phyloP scores from a whole-genome alignment of 1,140 invertebrate genomes.

The Hydropsyche tenuis region DNA sequence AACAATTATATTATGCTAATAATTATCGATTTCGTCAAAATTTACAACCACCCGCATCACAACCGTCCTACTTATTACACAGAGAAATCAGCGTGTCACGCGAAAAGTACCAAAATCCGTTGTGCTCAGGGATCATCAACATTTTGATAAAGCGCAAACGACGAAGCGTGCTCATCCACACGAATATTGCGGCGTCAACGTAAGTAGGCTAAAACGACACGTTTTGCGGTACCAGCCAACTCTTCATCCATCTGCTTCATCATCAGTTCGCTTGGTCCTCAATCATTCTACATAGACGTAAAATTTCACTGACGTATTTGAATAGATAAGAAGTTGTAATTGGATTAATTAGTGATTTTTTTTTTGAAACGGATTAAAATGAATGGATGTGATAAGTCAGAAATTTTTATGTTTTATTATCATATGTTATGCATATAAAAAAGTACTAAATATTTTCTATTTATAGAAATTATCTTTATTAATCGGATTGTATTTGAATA shows the following conservation, averaged over 20 bases:
- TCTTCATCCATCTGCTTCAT: constrained; percentile 13
- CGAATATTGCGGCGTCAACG: constrained; percentile 3
- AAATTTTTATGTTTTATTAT: no score
- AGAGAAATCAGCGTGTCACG: background rate
- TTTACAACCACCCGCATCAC: background rate
- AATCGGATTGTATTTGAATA: no score
- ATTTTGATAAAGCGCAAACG: constrained; percentile 8
- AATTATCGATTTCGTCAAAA: no score
- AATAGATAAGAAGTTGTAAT: no score
- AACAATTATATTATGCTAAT: no score
- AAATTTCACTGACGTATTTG: no score
- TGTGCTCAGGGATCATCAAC: background rate
- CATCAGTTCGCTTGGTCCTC: constrained; percentile 9
- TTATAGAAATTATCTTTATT: no score
- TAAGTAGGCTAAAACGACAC: constrained; percentile 31
- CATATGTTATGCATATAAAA: no score
- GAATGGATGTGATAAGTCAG: no score
- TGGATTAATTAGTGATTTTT: no score
- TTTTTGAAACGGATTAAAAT: no score
- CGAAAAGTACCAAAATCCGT: background rate
- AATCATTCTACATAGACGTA: constrained; percentile 26
- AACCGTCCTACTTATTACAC: background rate
- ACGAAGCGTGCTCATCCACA: background rate
- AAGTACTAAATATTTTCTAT: no score
- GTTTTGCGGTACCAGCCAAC: background rate